Base-by-base conservation (phyloP, 2,888 invertebrate species). In the Leptinotarsa peninsularis region DNA sequence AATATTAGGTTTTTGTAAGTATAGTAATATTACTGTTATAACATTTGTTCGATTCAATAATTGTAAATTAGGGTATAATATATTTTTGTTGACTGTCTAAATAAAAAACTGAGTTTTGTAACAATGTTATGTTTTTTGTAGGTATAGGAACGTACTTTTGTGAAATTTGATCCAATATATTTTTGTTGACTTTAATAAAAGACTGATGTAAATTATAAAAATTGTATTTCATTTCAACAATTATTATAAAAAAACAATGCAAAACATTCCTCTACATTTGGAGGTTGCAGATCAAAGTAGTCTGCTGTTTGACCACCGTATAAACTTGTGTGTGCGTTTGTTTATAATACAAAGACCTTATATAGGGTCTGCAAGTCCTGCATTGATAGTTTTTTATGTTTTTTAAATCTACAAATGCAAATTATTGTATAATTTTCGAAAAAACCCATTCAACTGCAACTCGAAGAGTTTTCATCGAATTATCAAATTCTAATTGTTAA, bases 391-490 rank as follows among this genome's bases (percentile, higher is more conserved):
- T 67, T 67, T 27, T 52, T n/a, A 67, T 67, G 23, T 50, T 67
- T 67, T 67, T 7, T 21, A n/a, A 67, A 67, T 74, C 69, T 67
- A 72, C 56, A 73, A 73, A 75, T 50, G 76, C 79, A 74, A 80
- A 78, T 68, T 74, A 68, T 66, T 52, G 17, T 33, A 71, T 73
- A 67, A 79, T 72, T 77, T 78, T 79, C 60, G 69, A 67, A 73
- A 79, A 78, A 17, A 76, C 76, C 78, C 77, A 80, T 66, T 80
- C 79, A 18, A 80, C 80, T 60, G 79, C 66, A 27, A 74, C 70
- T 50, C 76, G 68, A 17, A 78, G 67, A 13, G 52, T 14, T 71
- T 76, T 77, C 80, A 79, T 80, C 67, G 49, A 49, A 33, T 7
- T n/a, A 71, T 80, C 79, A 60, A 80, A 77, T 66, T 50, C 58